These are phyloP conservation scores for Hemicentrotus pulcherrimus DNA, from an alignment of 35 echinoderm and acorn worm species.

Conservation along the genomic window DNA sequence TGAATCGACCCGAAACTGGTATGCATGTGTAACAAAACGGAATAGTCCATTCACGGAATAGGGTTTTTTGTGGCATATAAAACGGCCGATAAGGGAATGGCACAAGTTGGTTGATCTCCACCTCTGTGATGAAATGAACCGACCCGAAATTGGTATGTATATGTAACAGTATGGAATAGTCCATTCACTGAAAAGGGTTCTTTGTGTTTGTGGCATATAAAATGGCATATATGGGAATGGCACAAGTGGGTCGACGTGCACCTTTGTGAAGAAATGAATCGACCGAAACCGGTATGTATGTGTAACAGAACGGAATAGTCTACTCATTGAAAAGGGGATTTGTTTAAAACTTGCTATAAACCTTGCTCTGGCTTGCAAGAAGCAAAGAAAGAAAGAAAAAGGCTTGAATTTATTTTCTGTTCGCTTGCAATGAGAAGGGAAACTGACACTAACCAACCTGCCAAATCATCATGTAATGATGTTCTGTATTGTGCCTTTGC, in stretches of 20 bases:
- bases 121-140: constrained; percentile 67
- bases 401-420: not conserved
- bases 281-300: constrained; percentile 67
- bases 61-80: not conserved
- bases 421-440: not conserved
- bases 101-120: not conserved
- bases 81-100: not conserved
- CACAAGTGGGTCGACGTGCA: not conserved
- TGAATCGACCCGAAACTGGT: constrained; percentile 90
- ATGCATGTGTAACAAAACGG: not conserved
- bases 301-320: not conserved
- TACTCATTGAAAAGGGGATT: not conserved
- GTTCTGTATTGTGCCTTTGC: not conserved
- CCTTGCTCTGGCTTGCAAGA: too few species aligned
- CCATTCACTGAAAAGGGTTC: not conserved
- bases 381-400: not conserved
- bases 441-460: not conserved
- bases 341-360: too few species aligned
- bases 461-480: not conserved
- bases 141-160: constrained; percentile 68
- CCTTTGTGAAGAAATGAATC: constrained; percentile 67
- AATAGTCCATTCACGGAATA: not conserved
- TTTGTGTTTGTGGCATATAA: too few species aligned
- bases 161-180: not conserved
- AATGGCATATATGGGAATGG: not conserved